A percentile compares a stretch with the other conserved stretches of the same genome.
Conservation (phyloP, 2,797 vertebrate genomes). For the Paguma larvata region DNA sequence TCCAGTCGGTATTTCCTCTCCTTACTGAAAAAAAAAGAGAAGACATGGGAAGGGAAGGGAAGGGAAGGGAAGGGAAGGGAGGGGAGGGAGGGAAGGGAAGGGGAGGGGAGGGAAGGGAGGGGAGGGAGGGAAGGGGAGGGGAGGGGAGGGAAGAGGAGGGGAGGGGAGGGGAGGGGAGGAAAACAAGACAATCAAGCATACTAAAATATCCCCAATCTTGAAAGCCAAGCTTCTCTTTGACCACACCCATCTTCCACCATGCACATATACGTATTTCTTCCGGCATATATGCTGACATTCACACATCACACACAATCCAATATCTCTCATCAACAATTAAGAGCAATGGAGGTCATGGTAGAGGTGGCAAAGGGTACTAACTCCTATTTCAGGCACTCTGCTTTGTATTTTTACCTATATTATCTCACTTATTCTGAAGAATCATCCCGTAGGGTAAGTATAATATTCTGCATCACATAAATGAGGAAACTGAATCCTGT, state of each 20-base stretch:
- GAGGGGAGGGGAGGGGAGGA: no score
- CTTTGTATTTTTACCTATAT: not conserved
- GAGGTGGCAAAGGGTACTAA: not conserved
- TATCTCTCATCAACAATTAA: not conserved
- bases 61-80: not conserved
- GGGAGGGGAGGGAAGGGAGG: no score
- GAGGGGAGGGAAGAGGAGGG: not conserved
- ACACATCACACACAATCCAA: no score
- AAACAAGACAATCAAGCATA: not conserved
- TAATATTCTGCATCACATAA: not conserved
- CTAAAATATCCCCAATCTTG: not conserved
- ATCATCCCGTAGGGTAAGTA: not conserved
- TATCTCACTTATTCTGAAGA: not conserved
- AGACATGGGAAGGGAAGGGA: no score
- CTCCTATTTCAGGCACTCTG: not conserved
- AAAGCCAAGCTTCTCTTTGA: not conserved
- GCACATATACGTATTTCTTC: not conserved
- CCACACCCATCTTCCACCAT: not conserved
- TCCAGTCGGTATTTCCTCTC: not conserved
- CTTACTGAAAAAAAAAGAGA: not conserved
- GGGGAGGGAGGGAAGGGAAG: not conserved
- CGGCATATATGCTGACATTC: not conserved
- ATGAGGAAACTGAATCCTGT: not conserved
- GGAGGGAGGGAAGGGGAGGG: not conserved
- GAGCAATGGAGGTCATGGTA: not conserved